These are phyloP conservation scores for Paradisaea rubra DNA, from an alignment of 2,113 vertebrate genomes.

Conservation along the genomic window DNA sequence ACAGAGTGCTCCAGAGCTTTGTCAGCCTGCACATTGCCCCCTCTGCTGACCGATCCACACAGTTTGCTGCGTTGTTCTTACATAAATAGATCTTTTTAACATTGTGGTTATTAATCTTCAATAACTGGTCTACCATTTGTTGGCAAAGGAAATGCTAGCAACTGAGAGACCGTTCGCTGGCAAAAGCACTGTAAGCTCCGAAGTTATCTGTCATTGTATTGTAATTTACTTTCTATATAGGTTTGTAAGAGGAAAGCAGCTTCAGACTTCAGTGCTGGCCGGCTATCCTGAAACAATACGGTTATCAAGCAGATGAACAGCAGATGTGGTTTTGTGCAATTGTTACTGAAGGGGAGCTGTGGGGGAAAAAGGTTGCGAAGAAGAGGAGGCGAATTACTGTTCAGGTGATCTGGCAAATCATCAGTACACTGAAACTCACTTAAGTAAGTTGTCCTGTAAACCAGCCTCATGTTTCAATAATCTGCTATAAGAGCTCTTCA, in stretches of 20 bases:
- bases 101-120: not conserved
- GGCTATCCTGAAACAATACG: not conserved
- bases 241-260: not conserved
- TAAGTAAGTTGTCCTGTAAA: not conserved
- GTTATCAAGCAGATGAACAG: not conserved
- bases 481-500: not conserved
- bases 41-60: not conserved
- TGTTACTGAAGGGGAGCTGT: not conserved
- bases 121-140: not conserved
- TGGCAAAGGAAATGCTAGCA: not conserved
- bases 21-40: fast-evolving
- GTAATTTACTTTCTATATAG: not conserved
- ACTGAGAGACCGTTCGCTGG: not conserved
- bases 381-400: not conserved
- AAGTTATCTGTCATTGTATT: not conserved
- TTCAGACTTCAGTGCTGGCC: not conserved
- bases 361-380: fast-evolving
- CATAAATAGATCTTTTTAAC: not conserved
- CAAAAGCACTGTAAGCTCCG: not conserved
- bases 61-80: not conserved
- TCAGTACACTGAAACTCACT: not conserved
- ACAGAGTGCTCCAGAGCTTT: not conserved
- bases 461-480: not conserved
- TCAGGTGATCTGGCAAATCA: not conserved
- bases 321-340: not conserved